phyloP scores from a whole-genome alignment of 2,888 invertebrate species.

The Megastigmus dorsalis region DNA sequence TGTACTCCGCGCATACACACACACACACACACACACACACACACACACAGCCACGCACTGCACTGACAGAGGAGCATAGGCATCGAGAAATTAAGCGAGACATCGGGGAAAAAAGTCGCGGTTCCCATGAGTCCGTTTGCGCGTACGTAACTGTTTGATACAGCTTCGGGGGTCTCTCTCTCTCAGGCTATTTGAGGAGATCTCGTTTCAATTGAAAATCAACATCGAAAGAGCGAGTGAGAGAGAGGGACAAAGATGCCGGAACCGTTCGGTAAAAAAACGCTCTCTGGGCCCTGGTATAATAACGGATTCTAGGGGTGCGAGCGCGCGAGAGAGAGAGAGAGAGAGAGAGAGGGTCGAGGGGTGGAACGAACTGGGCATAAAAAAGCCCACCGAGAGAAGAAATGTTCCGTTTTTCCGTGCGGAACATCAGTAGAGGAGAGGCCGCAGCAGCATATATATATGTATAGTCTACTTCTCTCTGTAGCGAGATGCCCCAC shows the following conservation, averaged over 20 bases:
- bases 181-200: constrained; percentile 71
- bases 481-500: constrained; percentile 21
- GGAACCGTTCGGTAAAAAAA: too few species aligned
- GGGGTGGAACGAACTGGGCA: not conserved
- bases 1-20: not conserved
- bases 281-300: too few species aligned
- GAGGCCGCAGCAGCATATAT: constrained; percentile 45
- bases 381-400: constrained; percentile 60
- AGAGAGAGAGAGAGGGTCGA: constrained; percentile 11
- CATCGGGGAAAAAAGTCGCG: constrained; percentile 51
- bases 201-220: constrained; percentile 74
- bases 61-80: too few species aligned
- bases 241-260: constrained; percentile 55
- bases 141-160: constrained; percentile 65
- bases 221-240: constrained; percentile 59
- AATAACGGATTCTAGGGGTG: too few species aligned
- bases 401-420: constrained; percentile 61
- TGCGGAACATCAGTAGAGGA: constrained; percentile 41
- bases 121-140: constrained; percentile 65
- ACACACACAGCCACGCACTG: constrained; percentile 35
- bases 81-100: constrained; percentile 57
- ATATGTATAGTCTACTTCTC: constrained; percentile 43
- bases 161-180: constrained; percentile 46
- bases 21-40: constrained; percentile 12
- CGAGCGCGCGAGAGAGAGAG: constrained; percentile 6